Base-by-base conservation (phyloP, 2,888 invertebrate genomes). In the Neoitamus cyanurus region DNA sequence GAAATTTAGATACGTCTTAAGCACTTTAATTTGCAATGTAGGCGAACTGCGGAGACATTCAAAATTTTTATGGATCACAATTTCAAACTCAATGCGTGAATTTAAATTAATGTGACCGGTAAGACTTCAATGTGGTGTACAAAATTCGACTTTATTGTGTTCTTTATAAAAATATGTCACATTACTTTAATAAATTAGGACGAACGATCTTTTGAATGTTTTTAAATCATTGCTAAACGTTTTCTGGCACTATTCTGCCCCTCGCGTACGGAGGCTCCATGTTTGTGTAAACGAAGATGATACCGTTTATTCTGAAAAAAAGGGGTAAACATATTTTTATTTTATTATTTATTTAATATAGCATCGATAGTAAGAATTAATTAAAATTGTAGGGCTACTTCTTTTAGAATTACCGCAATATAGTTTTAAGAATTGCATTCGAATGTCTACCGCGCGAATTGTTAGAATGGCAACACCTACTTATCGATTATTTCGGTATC, bases 281-380 rank as follows among this genome's bases (percentile, higher is more conserved):
- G 77, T 87, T 87, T 58, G 88, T 88, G 30, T 86, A 87, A 6
- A 88, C 87, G 84, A 88, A 87, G 13, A 87, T 85, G 25, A 88
- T 86, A 7, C 88, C 88, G 20, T 85, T 85, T 3, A 86, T 84
- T 70, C 88, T 88, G 83, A 9, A 86, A 87, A 31, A 11, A 68
- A 46, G 85, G 85, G 68, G 46, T 0, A 70, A 69, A 48, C 73
- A 75, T 34, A 34, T 34, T 34, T 34, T 34, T 34, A 34, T 5
- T 34, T 5, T 3, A 3, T 58, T 58, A 20, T 20, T 9, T 15
- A 48, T 28, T 34, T 42, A 48, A 31, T 84, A 48, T n/a, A 34
- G 34, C 13, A 36, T 72, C 13, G 48, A 46, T 72, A 72, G 13
- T 31, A 34, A 73, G 6, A n/a, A 73, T 5, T 28, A 15, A 20